Base-by-base conservation (phyloP, 2,888 invertebrate species). In the Thera britannica region DNA sequence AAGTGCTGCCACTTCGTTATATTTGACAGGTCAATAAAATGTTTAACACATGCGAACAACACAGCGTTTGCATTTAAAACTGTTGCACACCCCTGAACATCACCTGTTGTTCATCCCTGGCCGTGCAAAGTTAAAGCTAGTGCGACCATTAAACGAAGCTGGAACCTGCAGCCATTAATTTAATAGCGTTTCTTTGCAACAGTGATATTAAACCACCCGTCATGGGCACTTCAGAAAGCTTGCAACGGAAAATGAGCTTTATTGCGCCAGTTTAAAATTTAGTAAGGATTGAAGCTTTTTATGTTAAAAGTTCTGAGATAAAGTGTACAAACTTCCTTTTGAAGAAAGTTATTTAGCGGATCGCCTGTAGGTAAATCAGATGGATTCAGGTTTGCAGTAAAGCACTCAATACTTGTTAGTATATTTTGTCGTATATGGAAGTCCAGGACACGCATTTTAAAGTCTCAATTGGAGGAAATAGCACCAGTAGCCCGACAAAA, bases 181-280 rank as follows among this genome's bases (percentile, higher is more conserved):
- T 89, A 87, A 89, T 87, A 86, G 85, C 83, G 83, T 85, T 89
- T 90, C 88, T 88, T 90, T 88, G 79, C 84, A 77, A 81, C 82
- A 73, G 73, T 74, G 77, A 83, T 83, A 83, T 86, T 88, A 86
- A 87, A 81, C 80, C 80, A 80, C 82, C 49, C 49, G 57, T 46
- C 56, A 55, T 54, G 46, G 55, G 35, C 62, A 62, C 62, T 62
- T 62, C 36, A 44, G 57, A 56, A 36, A 62, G 35, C 38, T 56
- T 36, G 62, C 62, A 55, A 56, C 8, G 36, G 6, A 62, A 56
- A 62, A 38, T 62, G 49, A 56, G 49, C 62, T 62, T 57, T 62
- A 57, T 34, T 23, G 6, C 23, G 5, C 6, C 12, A 11, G 12
- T 7, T 56, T 56, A 62, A 62, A 56, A 49, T 62, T 62, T 54